These are phyloP conservation scores for Epizoanthus rinbou DNA, from an alignment of 92 coral and sea anemone genomes.

Conservation along the genomic window DNA sequence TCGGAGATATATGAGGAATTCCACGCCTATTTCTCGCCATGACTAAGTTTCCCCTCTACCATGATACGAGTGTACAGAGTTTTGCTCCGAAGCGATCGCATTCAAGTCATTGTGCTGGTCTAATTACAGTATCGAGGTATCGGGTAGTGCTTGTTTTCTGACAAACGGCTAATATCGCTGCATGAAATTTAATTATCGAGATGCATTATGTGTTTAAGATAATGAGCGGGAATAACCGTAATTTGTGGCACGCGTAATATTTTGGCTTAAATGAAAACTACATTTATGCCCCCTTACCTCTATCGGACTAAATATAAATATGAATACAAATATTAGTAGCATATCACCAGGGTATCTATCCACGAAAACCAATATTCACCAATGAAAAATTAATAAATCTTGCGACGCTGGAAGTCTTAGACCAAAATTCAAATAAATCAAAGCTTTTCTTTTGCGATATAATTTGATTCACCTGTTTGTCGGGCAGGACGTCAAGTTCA, in stretches of 20 bases:
- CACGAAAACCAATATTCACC: not conserved
- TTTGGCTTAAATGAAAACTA: constrained; percentile 12
- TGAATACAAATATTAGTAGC: constrained; percentile 1
- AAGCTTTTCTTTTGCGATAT: constrained; percentile 48
- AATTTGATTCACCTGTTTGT: constrained; percentile 61
- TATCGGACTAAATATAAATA: constrained; percentile 19
- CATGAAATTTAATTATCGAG: constrained; percentile 76
- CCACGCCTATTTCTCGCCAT: not conserved
- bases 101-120: constrained; percentile 53
- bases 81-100: constrained; percentile 30
- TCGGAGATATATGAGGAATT: constrained; percentile 19
- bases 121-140: constrained; percentile 72
- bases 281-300: constrained; percentile 12
- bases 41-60: not conserved
- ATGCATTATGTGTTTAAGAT: constrained; percentile 55
- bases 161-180: constrained; percentile 74
- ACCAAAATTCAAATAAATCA: constrained; percentile 49
- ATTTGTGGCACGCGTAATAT: constrained; percentile 69
- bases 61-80: not conserved
- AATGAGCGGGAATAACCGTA: constrained; percentile 44
- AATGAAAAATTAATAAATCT: constrained; percentile 24
- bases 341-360: constrained; percentile 10
- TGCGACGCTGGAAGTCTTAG: constrained; percentile 19
- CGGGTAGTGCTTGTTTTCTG: constrained; percentile 64
- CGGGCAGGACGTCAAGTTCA: constrained; percentile 54